Evolutionary conservation across 1,140 invertebrate species (phyloP), one percentile per base, ranked within the genome.

Genomic region (Lordiphosa clarofinis): DNA sequence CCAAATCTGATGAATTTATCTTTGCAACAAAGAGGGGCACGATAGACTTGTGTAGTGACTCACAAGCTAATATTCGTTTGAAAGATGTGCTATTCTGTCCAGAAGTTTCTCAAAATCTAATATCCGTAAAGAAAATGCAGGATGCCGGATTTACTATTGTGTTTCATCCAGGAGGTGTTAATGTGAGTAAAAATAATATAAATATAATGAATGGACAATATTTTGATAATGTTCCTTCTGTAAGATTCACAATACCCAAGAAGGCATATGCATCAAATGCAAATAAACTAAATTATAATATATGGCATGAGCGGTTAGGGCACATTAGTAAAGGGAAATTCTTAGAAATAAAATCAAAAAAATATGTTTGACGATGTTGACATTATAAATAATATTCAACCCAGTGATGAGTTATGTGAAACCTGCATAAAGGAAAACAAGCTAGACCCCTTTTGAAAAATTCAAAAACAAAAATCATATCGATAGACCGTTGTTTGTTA

Each of bases 381-480:
- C n/a, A 28, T 21, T 21, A 4, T 21, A 21, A 21, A 21, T 21
- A 21, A 21, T 21, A 15, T 1, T 15, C 28, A 55, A 13, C 57
- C 69, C 47, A 67, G 55, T 58, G 48, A 12, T 38, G 36, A 38
- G 11, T 12, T n/a, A 38, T 12, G 36, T 73, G 89, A 91, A 68
- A 69, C 88, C 48, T 90, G 89, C 69, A 88, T 90, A 72, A 87
- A 31, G 89, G 90, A 4, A 90, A 90, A 82, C 89, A 90, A n/a
- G 62, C 82, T 21, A 55, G 88, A 60, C 60, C 78, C 81, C 13
- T 38, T 38, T n/a, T 1, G 13, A 11, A 38, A 38, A 38, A n/a
- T 38, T 1, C 6, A 38, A 38, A 38, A n/a, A 38, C 13, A 38
- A 38, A 12, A 5, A 38, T 12, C 36, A 38, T 11, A 12, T 12